Base-by-base conservation (phyloP, 30 jellyfish, hydroid and myxozoan genomes). In the Phacellophora camtschatica region DNA sequence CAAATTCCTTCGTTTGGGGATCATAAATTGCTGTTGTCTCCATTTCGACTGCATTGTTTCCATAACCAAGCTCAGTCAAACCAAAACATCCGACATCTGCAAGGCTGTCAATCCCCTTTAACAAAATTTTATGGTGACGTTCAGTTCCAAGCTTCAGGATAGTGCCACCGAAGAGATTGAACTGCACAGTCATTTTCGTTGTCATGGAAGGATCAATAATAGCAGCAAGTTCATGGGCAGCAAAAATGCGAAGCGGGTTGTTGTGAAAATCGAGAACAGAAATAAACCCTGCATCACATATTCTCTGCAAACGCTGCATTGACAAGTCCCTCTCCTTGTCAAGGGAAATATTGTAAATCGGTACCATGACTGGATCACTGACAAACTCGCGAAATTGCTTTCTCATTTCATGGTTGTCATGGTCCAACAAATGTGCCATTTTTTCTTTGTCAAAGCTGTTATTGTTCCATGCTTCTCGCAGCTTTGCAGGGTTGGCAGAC, bases 161-260 rank as follows among this genome's bases (percentile, higher is more conserved):
- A 58, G 97, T 89, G 31, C 97, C 97, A 42, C 97, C 97, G 55
- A 89, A 89, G 50, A 89, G 81, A 39, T 89, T 89, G 71, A 89
- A 89, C 82, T 89, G 97, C 50, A 89, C 97, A 8, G 97, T 89
- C 97, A 89, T 89, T 66, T 89, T 89, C 4, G 97, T 89, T 10
- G 97, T 82, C 97, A 89, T 89, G 15, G 97, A 95, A 1, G 97
- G 97, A 55, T 89, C 97, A 34, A 89, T 89, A 24, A 89, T 69
- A 19, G 92, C 88, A 30, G 97, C 97, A 59, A 89, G 81, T 27
- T 89, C 97, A 56, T 89, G 97, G 28, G 97, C 97, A 42, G 97
- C 97, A 55, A 89, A 89, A 58, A 89, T 89, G 22, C 84, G 88
- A 31, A 89, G 86, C 16, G 97, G 97, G 51, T 89, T 89, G 56